Evolutionary conservation across 2,888 invertebrate genomes (phyloP).

Genomic region (Agrochola macilenta): DNA sequence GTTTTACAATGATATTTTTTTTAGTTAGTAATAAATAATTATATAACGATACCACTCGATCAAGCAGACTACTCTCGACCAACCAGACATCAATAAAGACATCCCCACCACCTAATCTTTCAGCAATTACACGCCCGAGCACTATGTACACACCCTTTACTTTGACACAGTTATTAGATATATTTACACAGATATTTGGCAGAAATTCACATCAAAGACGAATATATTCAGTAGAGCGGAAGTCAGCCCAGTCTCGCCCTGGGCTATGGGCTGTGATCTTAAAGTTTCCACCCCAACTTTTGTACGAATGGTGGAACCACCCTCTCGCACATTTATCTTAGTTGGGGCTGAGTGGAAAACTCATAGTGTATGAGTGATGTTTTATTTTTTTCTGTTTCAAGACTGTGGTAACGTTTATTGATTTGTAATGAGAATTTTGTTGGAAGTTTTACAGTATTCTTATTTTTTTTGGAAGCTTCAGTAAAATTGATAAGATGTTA

Average conservation of each 20-base stretch:
- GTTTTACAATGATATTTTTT: too few relatives aligned
- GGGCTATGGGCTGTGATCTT: constrained; percentile 44
- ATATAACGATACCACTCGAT: not conserved
- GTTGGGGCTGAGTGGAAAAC: constrained; percentile 52
- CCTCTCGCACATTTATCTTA: constrained; percentile 57
- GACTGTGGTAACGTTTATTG: constrained; percentile 29
- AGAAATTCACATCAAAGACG: constrained; percentile 56
- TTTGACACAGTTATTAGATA: not conserved
- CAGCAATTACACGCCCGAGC: not conserved
- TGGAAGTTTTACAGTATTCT: not conserved
- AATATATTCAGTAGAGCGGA: constrained; percentile 47
- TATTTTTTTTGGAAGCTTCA: too few relatives aligned
- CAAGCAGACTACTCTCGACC: not conserved
- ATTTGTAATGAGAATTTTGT: constrained; percentile 7
- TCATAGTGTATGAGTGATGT: constrained; percentile 55
- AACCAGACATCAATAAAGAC: not conserved
- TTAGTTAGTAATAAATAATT: too few relatives aligned
- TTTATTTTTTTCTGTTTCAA: constrained; percentile 41
- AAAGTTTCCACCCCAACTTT: constrained; percentile 63
- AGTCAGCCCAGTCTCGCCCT: constrained; percentile 35
- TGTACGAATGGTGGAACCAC: constrained; percentile 28
- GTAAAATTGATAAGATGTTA: not conserved
- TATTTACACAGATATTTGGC: constrained; percentile 41
- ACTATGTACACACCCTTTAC: not conserved
- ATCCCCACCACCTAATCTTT: not conserved